Evolutionary conservation across 2,888 invertebrate species (phyloP).

Genomic region (Tetragonula carbonaria): DNA sequence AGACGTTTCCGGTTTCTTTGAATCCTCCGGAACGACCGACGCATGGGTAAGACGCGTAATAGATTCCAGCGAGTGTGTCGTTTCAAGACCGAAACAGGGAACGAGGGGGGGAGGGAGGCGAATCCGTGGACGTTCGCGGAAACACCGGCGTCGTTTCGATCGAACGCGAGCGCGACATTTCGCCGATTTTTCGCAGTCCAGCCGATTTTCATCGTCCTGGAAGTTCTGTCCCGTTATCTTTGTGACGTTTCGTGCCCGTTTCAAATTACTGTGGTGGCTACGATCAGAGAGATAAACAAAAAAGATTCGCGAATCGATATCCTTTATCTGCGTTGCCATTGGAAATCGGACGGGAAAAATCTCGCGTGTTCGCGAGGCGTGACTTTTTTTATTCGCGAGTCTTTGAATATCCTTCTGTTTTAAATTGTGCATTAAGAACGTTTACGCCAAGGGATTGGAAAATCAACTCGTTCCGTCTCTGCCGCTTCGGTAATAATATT

Average conservation of each 20-base stretch:
- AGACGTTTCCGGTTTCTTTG: conserved; percentile 68
- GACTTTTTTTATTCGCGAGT: neutral
- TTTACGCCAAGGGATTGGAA: neutral
- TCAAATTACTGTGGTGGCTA: conserved; percentile 25
- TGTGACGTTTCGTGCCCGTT: conserved; percentile 32
- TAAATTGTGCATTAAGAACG: neutral
- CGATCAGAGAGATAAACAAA: conserved; percentile 36
- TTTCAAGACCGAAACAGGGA: neutral
- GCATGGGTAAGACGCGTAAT: conserved; percentile 40
- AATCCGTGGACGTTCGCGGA: neutral
- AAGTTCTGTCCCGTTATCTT: conserved; percentile 31
- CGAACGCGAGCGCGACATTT: conserved; percentile 15
- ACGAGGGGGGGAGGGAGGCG: too few relatives aligned
- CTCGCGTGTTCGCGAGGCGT: neutral
- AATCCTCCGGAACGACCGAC: conserved; percentile 43
- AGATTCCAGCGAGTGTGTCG: conserved; percentile 23
- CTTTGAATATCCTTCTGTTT: neutral
- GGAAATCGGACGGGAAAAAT: conserved; percentile 1
- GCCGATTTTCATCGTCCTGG: conserved; percentile 28
- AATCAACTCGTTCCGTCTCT: neutral
- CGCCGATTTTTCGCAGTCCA: conserved; percentile 11
- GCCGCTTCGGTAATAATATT: too few relatives aligned
- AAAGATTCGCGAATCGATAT: conserved; percentile 49
- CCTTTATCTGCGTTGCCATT: conserved; percentile 31
- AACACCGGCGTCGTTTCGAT: neutral